A percentile compares a stretch with the other conserved stretches of the same genome.
Conservation (phyloP, 2,113 vertebrate species). For the Eulacestoma nigropectus region DNA sequence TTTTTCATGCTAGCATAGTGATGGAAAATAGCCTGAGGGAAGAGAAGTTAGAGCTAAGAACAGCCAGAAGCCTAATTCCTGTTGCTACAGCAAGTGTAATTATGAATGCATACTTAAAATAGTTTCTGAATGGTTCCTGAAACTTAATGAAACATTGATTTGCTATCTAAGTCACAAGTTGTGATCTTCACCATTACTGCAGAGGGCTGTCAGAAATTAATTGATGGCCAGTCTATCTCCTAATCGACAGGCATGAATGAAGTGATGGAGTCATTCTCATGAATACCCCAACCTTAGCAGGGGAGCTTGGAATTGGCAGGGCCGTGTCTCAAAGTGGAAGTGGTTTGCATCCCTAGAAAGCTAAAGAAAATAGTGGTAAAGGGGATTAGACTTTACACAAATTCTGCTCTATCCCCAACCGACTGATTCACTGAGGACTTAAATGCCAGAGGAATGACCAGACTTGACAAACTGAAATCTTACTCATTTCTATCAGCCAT, state of each 20-base stretch:
- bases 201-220: constrained; percentile 1
- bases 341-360: not conserved
- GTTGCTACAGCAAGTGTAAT: not conserved
- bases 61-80: not conserved
- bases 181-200: not conserved
- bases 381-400: not conserved
- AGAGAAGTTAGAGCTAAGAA: not conserved
- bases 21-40: not conserved
- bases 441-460: not conserved
- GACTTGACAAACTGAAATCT: not conserved
- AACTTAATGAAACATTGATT: not conserved
- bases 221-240: not conserved
- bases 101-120: not conserved
- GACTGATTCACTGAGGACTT: not conserved
- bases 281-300: not conserved
- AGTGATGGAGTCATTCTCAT: not conserved
- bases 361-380: not conserved
- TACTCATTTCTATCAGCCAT: not conserved
- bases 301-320: not conserved
- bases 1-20: not conserved
- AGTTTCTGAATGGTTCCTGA: not conserved
- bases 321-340: not conserved
- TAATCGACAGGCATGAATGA: not conserved
- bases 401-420: not conserved
- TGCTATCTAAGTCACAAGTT: not conserved